phyloP scores from a whole-genome alignment of 2,797 vertebrate genomes.

The Spinus pinus region DNA sequence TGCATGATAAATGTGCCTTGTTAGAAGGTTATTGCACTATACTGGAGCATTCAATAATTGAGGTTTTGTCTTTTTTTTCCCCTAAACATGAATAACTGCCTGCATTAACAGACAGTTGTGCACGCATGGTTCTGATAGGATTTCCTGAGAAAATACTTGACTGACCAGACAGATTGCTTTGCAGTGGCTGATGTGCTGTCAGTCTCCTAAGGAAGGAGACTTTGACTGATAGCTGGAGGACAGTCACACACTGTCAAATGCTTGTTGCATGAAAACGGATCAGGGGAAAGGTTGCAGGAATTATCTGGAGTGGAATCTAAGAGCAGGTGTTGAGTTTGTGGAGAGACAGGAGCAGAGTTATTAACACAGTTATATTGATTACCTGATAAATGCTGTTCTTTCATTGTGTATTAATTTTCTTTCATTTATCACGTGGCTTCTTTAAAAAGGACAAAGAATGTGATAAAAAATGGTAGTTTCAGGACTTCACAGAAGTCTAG shows the following conservation, averaged over 20 bases:
- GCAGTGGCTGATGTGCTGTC: neutral
- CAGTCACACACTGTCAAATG: neutral
- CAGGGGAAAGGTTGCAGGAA: neutral
- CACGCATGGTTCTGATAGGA: neutral
- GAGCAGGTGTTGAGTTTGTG: neutral
- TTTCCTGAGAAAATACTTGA: neutral
- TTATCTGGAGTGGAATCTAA: neutral
- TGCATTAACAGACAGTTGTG: neutral
- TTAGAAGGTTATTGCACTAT: neutral
- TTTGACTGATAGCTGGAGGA: neutral
- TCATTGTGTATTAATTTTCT: neutral
- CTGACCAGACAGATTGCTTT: neutral
- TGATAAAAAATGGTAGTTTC: neutral
- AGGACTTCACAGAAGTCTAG: neutral
- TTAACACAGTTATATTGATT: neutral
- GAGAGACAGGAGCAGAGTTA: neutral
- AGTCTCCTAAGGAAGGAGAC: neutral
- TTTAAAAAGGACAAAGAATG: neutral
- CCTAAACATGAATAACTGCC: neutral
- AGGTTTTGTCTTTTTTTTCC: neutral
- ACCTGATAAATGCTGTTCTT: neutral
- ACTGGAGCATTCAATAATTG: neutral
- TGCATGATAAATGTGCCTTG: neutral
- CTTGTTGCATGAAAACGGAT: neutral
- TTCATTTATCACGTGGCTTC: neutral